Conservation (phyloP, 1,140 invertebrate genomes). For the Copidosoma floridanum region DNA sequence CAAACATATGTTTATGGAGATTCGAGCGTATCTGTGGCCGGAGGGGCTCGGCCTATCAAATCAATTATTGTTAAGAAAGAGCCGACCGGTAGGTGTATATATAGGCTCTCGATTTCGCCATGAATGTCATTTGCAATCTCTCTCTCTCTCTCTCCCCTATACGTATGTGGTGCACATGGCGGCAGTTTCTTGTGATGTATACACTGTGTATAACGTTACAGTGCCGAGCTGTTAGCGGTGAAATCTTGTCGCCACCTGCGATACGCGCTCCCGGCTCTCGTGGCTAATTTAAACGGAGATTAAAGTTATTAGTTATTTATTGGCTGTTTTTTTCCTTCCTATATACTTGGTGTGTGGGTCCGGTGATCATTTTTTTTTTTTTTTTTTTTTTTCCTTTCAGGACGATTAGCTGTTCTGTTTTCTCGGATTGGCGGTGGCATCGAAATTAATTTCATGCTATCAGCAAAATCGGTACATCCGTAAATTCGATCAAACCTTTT, state of each 20-base stretch:
- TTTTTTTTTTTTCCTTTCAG: not conserved
- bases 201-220: conserved; percentile 23
- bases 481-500: too few species aligned
- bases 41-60: conserved; percentile 33
- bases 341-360: conserved; percentile 12
- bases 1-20: too few species aligned
- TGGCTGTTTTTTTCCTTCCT: too few species aligned
- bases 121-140: conserved; percentile 35
- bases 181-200: conserved; percentile 6
- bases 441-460: too few species aligned
- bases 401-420: too few species aligned
- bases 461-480: too few species aligned
- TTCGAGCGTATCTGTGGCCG: too few species aligned
- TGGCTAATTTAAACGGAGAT: conserved; percentile 26
- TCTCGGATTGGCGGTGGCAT: too few species aligned
- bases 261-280: conserved; percentile 10
- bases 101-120: conserved; percentile 34
- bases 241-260: conserved; percentile 27
- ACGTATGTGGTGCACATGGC: conserved; percentile 10
- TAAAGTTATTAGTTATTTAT: conserved; percentile 26
- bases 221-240: not conserved
- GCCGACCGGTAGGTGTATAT: too few species aligned
- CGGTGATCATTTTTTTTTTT: not conserved
- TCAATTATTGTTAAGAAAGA: conserved; percentile 37
- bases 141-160: too few species aligned